phyloP scores from a whole-genome alignment of 1,140 invertebrate genomes.

The Drosophila ohnishii region DNA sequence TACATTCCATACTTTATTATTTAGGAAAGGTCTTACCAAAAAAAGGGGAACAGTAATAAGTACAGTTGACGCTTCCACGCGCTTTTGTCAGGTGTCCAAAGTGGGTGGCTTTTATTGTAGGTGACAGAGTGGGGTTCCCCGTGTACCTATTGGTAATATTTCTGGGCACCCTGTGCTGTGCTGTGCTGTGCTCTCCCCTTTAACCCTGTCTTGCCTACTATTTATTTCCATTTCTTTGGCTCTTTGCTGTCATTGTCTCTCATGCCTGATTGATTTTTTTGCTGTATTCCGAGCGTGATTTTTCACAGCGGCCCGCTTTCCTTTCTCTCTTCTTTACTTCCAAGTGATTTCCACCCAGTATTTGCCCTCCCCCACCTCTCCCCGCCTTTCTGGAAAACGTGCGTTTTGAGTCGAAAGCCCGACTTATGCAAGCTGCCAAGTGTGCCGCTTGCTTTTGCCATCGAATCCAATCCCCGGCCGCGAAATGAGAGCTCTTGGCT shows the following conservation, averaged over 20 bases:
- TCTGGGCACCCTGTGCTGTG: not conserved
- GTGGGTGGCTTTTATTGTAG: constrained; percentile 5
- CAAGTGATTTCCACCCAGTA: not conserved
- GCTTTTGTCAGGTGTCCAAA: constrained; percentile 1
- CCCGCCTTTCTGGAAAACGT: constrained; percentile 1
- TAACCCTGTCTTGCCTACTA: not conserved
- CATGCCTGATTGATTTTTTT: constrained; percentile 47
- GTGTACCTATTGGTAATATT: not conserved
- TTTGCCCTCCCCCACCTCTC: not conserved
- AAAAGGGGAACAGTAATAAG: not conserved
- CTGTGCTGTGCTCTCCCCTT: not conserved
- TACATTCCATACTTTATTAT: too few relatives aligned
- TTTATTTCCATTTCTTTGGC: constrained; percentile 12
- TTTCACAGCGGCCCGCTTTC: constrained; percentile 33
- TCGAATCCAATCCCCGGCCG: constrained; percentile 21
- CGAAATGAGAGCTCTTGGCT: constrained; percentile 27
- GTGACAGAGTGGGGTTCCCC: too few relatives aligned
- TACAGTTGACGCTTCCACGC: constrained; percentile 14
- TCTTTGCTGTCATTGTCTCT: constrained; percentile 23
- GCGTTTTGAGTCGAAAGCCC: constrained; percentile 18
- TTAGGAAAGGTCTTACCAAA: too few relatives aligned
- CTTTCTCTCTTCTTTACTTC: constrained; percentile 7
- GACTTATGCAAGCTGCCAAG: constrained; percentile 40
- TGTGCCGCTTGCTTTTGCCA: not conserved
- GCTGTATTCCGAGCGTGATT: constrained; percentile 39